Evolutionary conservation across 2,888 invertebrate genomes (phyloP).

Genomic region (Villa cingulata): DNA sequence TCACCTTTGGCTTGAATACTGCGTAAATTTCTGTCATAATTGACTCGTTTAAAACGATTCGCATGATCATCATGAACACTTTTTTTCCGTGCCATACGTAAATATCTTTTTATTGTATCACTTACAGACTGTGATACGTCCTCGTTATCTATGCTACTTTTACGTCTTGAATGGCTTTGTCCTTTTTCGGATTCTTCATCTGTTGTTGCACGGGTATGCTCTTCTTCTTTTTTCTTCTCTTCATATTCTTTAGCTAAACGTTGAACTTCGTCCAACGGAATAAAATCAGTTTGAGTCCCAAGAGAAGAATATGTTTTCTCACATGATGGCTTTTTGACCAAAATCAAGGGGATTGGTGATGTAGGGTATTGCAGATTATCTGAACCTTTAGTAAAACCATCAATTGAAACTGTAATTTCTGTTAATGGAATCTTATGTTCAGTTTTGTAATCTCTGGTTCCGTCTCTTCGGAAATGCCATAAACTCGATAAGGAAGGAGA

Average conservation of each 20-base stretch:
- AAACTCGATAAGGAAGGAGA: conserved; percentile 9
- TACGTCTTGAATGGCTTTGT: conserved; percentile 38
- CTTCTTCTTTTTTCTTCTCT: conserved; percentile 17
- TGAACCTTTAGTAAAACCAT: no score
- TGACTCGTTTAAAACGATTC: conserved; percentile 73
- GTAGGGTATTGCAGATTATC: not conserved
- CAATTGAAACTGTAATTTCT: no score
- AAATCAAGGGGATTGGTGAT: not conserved
- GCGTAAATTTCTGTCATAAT: conserved; percentile 71
- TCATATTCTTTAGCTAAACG: conserved; percentile 26
- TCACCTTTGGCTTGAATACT: conserved; percentile 69
- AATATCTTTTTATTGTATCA: conserved; percentile 72
- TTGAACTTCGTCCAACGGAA: conserved; percentile 26
- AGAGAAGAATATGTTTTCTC: conserved; percentile 16
- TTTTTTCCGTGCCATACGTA: conserved; percentile 78
- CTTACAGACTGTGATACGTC: conserved; percentile 77
- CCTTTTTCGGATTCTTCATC: conserved; percentile 25
- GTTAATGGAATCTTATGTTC: not conserved
- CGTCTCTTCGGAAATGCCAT: conserved; percentile 7
- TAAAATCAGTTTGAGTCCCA: conserved; percentile 29
- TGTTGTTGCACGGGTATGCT: conserved; percentile 10
- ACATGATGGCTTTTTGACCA: not conserved
- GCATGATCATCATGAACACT: conserved; percentile 61
- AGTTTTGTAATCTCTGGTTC: not conserved
- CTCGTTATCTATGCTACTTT: conserved; percentile 70